Evolutionary conservation across 2,888 invertebrate genomes (phyloP).

Genomic region (Sinodicranocentrus sp.): DNA sequence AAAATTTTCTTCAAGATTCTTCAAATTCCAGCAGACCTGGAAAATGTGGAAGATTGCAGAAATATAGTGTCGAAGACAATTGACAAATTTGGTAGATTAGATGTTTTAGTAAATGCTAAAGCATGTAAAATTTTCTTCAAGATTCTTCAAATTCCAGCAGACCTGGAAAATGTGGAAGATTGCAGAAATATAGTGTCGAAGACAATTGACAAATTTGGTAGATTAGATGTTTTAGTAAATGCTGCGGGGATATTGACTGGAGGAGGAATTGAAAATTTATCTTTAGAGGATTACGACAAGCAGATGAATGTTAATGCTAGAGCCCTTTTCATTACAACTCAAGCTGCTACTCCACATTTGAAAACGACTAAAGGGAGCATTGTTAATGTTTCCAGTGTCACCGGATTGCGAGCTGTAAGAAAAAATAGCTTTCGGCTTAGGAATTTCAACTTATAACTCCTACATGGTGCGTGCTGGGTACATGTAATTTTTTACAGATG

Average conservation of each 20-base stretch:
- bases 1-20: constrained; percentile 58
- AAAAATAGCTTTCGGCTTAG: neutral
- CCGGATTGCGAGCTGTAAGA: constrained; percentile 87
- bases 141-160: constrained; percentile 68
- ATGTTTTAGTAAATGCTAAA: constrained; percentile 82
- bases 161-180: constrained; percentile 69
- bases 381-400: constrained; percentile 90
- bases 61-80: constrained; percentile 70
- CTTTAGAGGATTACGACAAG: constrained; percentile 91
- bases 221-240: constrained; percentile 79
- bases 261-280: constrained; percentile 91
- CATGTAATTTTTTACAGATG: no score
- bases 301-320: constrained; percentile 94
- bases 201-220: constrained; percentile 67
- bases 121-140: constrained; percentile 27
- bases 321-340: constrained; percentile 82
- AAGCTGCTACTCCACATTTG: constrained; percentile 92
- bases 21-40: constrained; percentile 68
- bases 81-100: constrained; percentile 68
- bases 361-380: constrained; percentile 89
- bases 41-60: constrained; percentile 69
- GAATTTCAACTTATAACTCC: no score
- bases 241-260: constrained; percentile 92
- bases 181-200: constrained; percentile 70
- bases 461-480: no score